Conservation (phyloP, 2,797 vertebrate species). For the Danionella dracula region DNA sequence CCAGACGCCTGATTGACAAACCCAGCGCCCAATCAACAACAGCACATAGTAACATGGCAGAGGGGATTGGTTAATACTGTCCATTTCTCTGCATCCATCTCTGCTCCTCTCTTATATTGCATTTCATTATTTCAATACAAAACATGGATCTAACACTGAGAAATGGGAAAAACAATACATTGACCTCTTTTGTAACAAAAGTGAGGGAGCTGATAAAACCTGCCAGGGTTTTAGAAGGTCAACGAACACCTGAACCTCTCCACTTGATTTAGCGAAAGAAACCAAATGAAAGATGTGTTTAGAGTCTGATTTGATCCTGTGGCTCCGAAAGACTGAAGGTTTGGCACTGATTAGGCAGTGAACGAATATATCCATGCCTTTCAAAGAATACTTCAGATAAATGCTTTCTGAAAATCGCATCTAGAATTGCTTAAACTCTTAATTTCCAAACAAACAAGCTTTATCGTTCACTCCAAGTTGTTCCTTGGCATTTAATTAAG, state of each 20-base stretch:
- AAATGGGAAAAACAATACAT: slow-evolving; percentile 50
- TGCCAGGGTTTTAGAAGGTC: slow-evolving; percentile 31
- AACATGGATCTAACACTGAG: slow-evolving; percentile 68
- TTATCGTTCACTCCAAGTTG: background rate
- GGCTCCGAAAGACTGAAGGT: slow-evolving; percentile 12
- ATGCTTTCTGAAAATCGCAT: no score
- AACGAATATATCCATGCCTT: background rate
- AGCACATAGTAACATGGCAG: slow-evolving; percentile 73
- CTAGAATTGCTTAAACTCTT: no score
- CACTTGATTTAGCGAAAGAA: slow-evolving; percentile 58
- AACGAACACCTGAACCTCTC: slow-evolving; percentile 41
- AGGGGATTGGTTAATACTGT: slow-evolving; percentile 78
- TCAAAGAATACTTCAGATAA: slow-evolving; percentile 16
- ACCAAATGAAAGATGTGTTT: no score
- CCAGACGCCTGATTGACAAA: slow-evolving; percentile 72
- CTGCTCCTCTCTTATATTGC: slow-evolving; percentile 75
- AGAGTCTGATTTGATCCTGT: slow-evolving; percentile 35
- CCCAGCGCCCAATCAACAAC: slow-evolving; percentile 70
- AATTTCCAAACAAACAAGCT: no score
- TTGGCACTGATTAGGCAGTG: slow-evolving; percentile 16
- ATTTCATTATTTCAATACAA: slow-evolving; percentile 67
- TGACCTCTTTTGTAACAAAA: slow-evolving; percentile 74
- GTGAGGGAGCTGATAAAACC: slow-evolving; percentile 46
- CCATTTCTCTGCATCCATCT: slow-evolving; percentile 68
- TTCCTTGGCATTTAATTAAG: slow-evolving; percentile 26